Evolutionary conservation across 2,797 vertebrate species (phyloP).

Genomic region (Catharus ustulatus): DNA sequence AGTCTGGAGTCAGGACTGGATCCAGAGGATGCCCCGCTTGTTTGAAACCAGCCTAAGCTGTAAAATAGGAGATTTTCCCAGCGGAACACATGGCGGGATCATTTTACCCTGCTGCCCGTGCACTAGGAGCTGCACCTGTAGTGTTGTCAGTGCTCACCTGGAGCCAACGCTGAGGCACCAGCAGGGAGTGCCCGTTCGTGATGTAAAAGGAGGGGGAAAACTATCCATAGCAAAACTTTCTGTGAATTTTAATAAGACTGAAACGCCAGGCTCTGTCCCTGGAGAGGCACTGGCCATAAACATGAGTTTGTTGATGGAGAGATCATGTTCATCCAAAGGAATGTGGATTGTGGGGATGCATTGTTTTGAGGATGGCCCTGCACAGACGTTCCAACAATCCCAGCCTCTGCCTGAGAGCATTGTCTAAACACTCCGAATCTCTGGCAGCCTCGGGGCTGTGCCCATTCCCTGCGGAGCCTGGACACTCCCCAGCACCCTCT

Average conservation of each 20-base stretch:
- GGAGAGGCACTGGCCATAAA: not conserved
- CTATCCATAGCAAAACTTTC: not conserved
- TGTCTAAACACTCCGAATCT: not conserved
- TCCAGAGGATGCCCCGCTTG: fast-evolving
- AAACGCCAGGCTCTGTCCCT: not conserved
- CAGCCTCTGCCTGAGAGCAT: fast-evolving
- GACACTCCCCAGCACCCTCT: not conserved
- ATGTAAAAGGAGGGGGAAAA: not conserved
- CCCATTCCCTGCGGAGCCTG: not conserved
- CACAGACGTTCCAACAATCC: not conserved
- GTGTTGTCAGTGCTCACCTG: not conserved
- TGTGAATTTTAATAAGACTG: not conserved
- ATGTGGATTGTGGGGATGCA: fast-evolving
- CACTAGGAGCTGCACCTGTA: not conserved
- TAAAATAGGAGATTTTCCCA: not conserved
- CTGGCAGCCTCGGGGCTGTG: not conserved
- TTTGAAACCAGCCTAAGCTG: not conserved
- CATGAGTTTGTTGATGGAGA: not conserved
- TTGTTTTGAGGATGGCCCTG: not conserved
- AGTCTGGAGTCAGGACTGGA: not conserved
- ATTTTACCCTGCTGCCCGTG: not conserved
- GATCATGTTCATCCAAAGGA: not conserved
- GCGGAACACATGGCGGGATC: not conserved
- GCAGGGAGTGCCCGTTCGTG: fast-evolving
- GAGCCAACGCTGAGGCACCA: not conserved